Evolutionary conservation across 2,113 vertebrate genomes (phyloP).

Genomic region (Anoplopoma fimbria): DNA sequence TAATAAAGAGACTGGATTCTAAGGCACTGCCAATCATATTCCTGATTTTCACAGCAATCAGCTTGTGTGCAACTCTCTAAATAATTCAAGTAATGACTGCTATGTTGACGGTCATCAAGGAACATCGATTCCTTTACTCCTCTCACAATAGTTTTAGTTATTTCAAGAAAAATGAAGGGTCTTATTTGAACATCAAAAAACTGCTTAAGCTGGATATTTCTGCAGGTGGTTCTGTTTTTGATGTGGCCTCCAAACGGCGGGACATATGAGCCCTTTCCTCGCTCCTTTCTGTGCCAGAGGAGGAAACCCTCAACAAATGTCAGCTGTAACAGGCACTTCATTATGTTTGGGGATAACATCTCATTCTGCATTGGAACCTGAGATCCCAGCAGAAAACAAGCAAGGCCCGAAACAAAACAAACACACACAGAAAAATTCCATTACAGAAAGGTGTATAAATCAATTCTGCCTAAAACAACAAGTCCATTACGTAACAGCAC

Average conservation of each 20-base stretch:
- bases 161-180: background rate
- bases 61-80: background rate
- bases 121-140: background rate
- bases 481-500: constrained; percentile 58
- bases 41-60: background rate
- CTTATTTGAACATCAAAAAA: background rate
- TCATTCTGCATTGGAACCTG: constrained; percentile 56
- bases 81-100: background rate
- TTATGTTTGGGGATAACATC: constrained; percentile 58
- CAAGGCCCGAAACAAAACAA: constrained; percentile 47
- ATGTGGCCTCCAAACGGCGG: constrained; percentile 16
- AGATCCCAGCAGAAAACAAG: constrained; percentile 51
- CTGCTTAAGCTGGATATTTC: background rate
- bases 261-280: constrained; percentile 19
- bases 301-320: constrained; percentile 49
- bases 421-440: constrained; percentile 40
- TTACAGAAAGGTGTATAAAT: constrained; percentile 65
- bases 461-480: constrained; percentile 66
- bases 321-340: constrained; percentile 55
- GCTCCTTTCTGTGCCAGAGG: constrained; percentile 26
- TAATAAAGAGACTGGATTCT: constrained; percentile 13
- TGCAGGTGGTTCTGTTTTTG: constrained; percentile 12
- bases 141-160: background rate
- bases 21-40: constrained; percentile 3
- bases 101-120: background rate